Percentiles rank a stretch among this genome's conserved stretches.
Evolutionary conservation across 2,113 vertebrate genomes (phyloP).

Genomic region (Nothobranchius kuhntae): DNA sequence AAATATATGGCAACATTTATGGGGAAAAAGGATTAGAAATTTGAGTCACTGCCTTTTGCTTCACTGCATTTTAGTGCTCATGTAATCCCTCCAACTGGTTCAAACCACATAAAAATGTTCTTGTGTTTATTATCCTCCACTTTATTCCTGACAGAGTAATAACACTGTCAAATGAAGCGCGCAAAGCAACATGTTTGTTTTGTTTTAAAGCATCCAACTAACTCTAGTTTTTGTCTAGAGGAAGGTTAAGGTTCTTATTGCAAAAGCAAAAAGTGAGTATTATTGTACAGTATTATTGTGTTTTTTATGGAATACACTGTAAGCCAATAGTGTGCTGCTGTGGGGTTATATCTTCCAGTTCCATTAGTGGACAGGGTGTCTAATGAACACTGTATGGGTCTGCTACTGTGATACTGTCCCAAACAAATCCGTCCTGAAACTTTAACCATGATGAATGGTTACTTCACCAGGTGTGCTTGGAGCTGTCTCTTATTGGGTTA

Average conservation of each 20-base stretch:
- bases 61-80: constrained; percentile 3
- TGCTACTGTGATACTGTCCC: not conserved
- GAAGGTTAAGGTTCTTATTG: too few species aligned
- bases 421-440: not conserved
- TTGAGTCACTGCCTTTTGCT: constrained; percentile 13
- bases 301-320: not conserved
- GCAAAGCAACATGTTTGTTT: too few species aligned
- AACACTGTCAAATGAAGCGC: too few species aligned
- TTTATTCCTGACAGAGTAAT: too few species aligned
- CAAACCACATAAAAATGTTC: constrained; percentile 13
- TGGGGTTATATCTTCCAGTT: not conserved
- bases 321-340: not conserved
- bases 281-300: not conserved
- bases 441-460: not conserved
- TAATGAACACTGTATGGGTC: not conserved
- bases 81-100: constrained; percentile 32
- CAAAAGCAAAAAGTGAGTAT: too few species aligned
- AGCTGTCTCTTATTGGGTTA: not conserved
- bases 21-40: constrained; percentile 21
- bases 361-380: not conserved
- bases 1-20: constrained; percentile 1
- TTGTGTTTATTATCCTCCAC: constrained; percentile 17
- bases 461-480: not conserved
- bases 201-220: too few species aligned
- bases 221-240: too few species aligned